A percentile compares a stretch with the other conserved stretches of the same genome.
Conservation (phyloP, 2,113 vertebrate genomes). For the Pteropus alecto region DNA sequence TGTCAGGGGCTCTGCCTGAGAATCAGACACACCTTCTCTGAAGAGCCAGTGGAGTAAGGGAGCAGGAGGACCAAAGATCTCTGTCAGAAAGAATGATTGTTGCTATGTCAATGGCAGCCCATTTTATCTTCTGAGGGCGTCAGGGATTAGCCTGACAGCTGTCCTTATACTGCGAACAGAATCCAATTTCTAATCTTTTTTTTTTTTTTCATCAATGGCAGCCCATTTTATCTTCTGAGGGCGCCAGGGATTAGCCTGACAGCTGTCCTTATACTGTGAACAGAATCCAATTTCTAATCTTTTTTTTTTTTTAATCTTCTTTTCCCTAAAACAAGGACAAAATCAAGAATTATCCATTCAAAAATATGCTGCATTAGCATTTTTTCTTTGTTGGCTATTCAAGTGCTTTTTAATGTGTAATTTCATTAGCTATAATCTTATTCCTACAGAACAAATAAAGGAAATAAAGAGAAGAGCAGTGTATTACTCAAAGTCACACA, state of each 20-base stretch:
- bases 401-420: background rate
- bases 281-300: background rate
- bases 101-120: background rate
- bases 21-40: background rate
- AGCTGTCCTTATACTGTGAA: background rate
- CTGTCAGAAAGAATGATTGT: background rate
- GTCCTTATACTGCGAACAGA: background rate
- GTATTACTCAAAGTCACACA: background rate
- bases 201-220: background rate
- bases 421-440: background rate
- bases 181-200: background rate
- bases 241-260: background rate
- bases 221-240: background rate
- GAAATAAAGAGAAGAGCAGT: background rate
- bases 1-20: background rate
- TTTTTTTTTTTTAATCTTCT: background rate
- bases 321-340: background rate
- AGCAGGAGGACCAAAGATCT: background rate
- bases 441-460: background rate
- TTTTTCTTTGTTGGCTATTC: background rate
- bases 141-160: background rate
- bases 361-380: background rate
- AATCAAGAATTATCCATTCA: slow-evolving; percentile 4
- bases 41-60: background rate
- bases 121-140: background rate